Evolutionary conservation across 2,888 invertebrate species (phyloP).

Genomic region (Synergus itoensis): DNA sequence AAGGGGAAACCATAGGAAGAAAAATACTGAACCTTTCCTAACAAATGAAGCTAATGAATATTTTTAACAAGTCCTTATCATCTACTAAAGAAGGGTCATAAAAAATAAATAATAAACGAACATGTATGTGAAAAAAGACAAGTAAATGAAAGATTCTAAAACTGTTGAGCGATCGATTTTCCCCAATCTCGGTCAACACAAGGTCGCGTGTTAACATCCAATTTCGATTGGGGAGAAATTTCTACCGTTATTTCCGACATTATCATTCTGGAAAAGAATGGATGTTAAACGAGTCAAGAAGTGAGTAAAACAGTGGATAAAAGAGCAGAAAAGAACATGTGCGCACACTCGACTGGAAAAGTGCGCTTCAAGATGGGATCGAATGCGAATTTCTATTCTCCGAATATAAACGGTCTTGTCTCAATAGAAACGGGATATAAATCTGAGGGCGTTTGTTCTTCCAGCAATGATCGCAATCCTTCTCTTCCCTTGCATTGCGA

Average conservation of each 20-base stretch:
- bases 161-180: constrained; percentile 2
- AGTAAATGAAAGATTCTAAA: constrained; percentile 8
- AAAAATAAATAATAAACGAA: background rate
- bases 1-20: background rate
- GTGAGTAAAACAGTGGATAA: constrained; percentile 21
- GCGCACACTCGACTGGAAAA: constrained; percentile 51
- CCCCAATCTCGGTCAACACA: constrained; percentile 18
- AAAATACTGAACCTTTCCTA: constrained; percentile 1
- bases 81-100: background rate
- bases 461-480: constrained; percentile 51
- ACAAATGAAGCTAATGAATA: background rate
- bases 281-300: constrained; percentile 30
- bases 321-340: background rate
- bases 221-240: constrained; percentile 36
- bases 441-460: constrained; percentile 63
- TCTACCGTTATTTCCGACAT: constrained; percentile 19
- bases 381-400: constrained; percentile 67
- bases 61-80: background rate
- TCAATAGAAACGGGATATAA: constrained; percentile 68
- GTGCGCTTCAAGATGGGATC: constrained; percentile 56
- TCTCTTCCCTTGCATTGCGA: background rate
- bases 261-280: constrained; percentile 34
- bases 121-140: background rate
- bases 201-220: constrained; percentile 48
- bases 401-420: constrained; percentile 71